These are phyloP conservation scores for Indicator indicator DNA, from an alignment of 2,113 vertebrate species.

Conservation along the genomic window DNA sequence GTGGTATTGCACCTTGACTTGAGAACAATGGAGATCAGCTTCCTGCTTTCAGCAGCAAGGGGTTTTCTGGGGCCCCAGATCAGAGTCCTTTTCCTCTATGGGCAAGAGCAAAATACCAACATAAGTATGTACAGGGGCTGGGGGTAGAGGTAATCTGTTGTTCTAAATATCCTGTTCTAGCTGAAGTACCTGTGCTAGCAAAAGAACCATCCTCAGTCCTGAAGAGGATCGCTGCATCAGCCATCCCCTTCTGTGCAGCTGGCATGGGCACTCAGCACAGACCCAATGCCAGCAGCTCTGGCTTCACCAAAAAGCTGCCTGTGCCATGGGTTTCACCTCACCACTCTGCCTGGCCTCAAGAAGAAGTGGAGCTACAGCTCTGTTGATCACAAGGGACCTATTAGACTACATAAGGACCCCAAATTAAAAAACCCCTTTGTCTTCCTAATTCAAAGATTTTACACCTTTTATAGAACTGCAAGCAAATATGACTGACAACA, in stretches of 20 bases:
- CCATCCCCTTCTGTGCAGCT: background rate
- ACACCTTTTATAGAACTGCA: background rate
- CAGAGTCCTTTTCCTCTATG: background rate
- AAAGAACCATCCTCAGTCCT: background rate
- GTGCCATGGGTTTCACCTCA: rapidly evolving
- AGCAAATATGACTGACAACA: background rate
- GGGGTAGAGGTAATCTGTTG: background rate
- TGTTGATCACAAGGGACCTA: background rate
- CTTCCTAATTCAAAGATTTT: background rate
- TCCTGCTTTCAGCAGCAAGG: background rate
- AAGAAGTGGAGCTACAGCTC: background rate
- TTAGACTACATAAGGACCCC: background rate
- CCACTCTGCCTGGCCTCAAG: background rate
- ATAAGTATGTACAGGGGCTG: rapidly evolving
- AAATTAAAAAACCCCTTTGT: background rate
- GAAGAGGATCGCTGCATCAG: background rate
- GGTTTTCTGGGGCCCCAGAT: background rate
- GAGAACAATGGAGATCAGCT: background rate
- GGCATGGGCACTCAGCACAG: rapidly evolving
- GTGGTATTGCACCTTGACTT: background rate
- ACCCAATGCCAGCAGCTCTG: background rate
- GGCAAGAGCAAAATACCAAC: background rate
- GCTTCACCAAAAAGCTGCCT: background rate
- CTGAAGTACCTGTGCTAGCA: background rate
- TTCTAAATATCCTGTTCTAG: background rate